Evolutionary conservation across 2,113 vertebrate genomes (phyloP), one percentile per base, ranked within the genome.

Genomic region (Sebastes schlegelii): DNA sequence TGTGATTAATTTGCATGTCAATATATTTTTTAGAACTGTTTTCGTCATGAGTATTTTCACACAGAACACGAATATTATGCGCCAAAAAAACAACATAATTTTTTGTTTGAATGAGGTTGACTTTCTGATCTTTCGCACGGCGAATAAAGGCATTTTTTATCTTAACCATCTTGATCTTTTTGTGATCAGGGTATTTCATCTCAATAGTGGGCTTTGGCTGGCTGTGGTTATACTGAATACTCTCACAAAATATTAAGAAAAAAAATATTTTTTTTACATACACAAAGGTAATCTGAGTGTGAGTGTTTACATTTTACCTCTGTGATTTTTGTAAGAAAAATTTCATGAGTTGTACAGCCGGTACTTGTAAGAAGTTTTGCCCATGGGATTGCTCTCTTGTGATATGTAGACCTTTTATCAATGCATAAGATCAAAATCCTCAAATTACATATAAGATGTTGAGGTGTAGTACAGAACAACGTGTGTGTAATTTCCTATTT

Each of bases 401-500:
- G 6, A 66, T 26, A 26, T 57, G 8, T 40, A 21, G 52, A 23
- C 65, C 17, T 61, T 74, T 49, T 34, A 45, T 81, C 49, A 64
- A 13, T 48, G 21, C n/a, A 49, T 7, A 19, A 69, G 58, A 82
- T 86, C 58, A 76, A 64, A 52, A 46, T 48, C 84, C 75, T 88
- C 51, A 74, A 11, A 62, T 84, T 79, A 46, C 63, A 76, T 8
- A 66, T 48, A 43, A 13, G 16, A 51, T 70, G 73, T 48, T 51
- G 49, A 76, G 80, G 69, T 83, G 10, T 23, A 57, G 64, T 54
- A 49, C 57, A 63, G 21, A 77, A 66, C 40, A 8, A 62, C 64
- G 42, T 49, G 61, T 54, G 63, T 74, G 40, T 69, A 84, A 88
- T 86, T 91, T 88, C 70, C 52, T 23, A 54, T 82, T 82, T 82